These are phyloP conservation scores for Chelon labrosus DNA, from an alignment of 2,797 vertebrate genomes.

Conservation along the genomic window DNA sequence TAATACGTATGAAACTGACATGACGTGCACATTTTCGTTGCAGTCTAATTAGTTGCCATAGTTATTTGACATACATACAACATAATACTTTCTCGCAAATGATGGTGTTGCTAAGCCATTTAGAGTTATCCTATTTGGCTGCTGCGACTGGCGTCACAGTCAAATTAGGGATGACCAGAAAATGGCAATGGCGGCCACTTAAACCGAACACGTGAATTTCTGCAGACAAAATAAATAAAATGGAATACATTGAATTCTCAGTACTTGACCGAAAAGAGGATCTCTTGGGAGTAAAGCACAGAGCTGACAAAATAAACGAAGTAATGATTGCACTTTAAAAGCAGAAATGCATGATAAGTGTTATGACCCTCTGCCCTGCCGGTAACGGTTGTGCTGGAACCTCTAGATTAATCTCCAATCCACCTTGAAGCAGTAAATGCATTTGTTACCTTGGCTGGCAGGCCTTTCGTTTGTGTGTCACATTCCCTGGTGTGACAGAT, in stretches of 20 bases:
- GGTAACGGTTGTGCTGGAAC: slow-evolving; percentile 21
- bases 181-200: background rate
- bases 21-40: background rate
- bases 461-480: slow-evolving; percentile 38
- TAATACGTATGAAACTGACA: too few species aligned
- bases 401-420: background rate
- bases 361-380: slow-evolving; percentile 23
- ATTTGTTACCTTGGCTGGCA: slow-evolving; percentile 48
- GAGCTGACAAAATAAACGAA: slow-evolving; percentile 22
- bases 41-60: background rate
- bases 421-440: slow-evolving; percentile 28
- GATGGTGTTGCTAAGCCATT: background rate
- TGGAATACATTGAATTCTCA: background rate
- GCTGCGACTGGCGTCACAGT: background rate
- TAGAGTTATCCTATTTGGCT: too few species aligned
- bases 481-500: slow-evolving; percentile 38
- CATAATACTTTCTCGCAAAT: background rate
- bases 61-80: too few species aligned
- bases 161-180: background rate
- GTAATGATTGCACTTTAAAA: slow-evolving; percentile 16
- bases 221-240: background rate
- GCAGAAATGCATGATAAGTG: slow-evolving; percentile 25
- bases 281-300: slow-evolving; percentile 9
- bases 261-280: slow-evolving; percentile 39
- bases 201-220: background rate